Percentiles rank a stretch among this genome's conserved stretches.
phyloP scores from a whole-genome alignment of 2,797 vertebrate species.

The Malurus leucopterus region DNA sequence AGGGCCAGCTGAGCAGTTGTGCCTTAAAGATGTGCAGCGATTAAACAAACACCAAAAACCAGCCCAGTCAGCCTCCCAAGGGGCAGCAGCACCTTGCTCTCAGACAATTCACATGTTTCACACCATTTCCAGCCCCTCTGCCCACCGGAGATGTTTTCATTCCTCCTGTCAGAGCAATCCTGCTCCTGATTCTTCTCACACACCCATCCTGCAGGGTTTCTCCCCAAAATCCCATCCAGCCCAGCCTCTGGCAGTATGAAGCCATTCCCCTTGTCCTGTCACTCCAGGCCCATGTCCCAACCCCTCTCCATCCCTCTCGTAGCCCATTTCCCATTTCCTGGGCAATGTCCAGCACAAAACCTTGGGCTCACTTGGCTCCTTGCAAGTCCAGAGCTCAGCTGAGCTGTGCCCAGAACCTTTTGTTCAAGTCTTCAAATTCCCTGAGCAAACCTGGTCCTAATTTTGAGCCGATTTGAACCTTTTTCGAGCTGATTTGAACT shows the following conservation, averaged over 20 bases:
- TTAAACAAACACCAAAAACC: neutral
- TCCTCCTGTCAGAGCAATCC: neutral
- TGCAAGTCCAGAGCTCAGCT: neutral
- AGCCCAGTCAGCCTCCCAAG: neutral
- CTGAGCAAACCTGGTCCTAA: neutral
- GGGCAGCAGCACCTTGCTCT: neutral
- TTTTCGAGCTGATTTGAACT: slow-evolving; percentile 12
- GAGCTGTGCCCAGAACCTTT: neutral
- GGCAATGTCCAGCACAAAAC: rapidly evolving
- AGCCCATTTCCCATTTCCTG: neutral
- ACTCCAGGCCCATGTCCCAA: neutral
- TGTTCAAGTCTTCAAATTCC: neutral
- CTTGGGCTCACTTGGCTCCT: rapidly evolving
- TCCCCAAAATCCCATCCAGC: neutral
- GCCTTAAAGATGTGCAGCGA: neutral
- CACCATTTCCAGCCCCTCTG: neutral
- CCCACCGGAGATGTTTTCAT: neutral
- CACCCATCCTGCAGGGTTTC: neutral
- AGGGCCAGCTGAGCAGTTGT: slow-evolving; percentile 19
- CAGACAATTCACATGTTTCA: neutral
- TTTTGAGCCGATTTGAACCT: slow-evolving; percentile 6
- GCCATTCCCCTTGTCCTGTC: neutral
- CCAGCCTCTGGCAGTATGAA: neutral
- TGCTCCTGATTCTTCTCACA: neutral
- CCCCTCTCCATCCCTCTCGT: neutral